These are phyloP conservation scores for Diadema setosum DNA, from an alignment of 35 echinoderm and acorn worm species.

Conservation along the genomic window DNA sequence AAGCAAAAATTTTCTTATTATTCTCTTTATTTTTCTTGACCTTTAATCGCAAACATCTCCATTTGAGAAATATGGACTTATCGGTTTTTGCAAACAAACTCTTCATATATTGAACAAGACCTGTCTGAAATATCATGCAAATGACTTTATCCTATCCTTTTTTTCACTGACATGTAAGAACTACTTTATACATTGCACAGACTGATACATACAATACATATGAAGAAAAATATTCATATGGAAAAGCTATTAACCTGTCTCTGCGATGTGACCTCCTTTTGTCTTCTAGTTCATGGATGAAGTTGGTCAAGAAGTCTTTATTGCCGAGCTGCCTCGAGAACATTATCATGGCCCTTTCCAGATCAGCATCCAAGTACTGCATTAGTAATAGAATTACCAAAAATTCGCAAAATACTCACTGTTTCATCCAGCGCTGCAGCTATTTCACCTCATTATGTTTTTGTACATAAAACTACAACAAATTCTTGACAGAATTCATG, in stretches of 20 bases:
- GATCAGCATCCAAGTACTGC: conserved; percentile 15
- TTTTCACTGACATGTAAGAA: neutral
- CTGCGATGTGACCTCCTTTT: conserved; percentile 55
- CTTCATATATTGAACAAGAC: neutral
- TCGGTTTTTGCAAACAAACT: neutral
- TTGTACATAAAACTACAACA: neutral
- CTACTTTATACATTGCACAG: neutral
- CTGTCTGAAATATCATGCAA: neutral
- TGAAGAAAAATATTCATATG: neutral
- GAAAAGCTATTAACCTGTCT: conserved; percentile 57
- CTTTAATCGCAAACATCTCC: no score
- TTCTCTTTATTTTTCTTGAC: neutral
- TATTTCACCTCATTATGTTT: neutral
- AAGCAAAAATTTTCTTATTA: neutral
- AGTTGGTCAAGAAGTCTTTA: conserved; percentile 53
- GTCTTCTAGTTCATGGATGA: conserved; percentile 66
- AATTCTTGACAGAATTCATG: no score
- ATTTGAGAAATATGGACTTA: neutral
- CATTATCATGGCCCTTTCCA: conserved; percentile 61
- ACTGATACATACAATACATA: neutral
- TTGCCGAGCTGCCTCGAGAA: conserved; percentile 72
- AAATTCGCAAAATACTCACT: neutral
- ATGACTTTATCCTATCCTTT: neutral
- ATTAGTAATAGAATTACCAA: neutral
- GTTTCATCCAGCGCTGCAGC: neutral